Percentiles rank a stretch among this genome's conserved stretches.
phyloP scores from a whole-genome alignment of 2,888 invertebrate species.

The Drosophila melanosoma region DNA sequence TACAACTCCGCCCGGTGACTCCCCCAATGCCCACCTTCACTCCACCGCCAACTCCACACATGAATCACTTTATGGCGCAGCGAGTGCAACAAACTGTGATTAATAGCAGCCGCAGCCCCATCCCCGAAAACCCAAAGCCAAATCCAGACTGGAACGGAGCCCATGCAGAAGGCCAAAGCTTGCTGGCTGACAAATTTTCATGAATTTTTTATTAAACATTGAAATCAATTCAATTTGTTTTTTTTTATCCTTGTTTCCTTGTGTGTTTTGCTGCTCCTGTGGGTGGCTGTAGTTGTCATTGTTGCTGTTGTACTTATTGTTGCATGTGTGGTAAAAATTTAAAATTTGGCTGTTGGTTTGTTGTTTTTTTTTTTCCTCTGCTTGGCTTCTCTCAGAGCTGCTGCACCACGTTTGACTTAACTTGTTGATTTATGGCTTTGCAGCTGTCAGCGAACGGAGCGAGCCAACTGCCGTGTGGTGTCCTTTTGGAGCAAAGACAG shows the following conservation, averaged over 20 bases:
- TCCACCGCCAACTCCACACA: slow-evolving; percentile 46
- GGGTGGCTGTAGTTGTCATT: slow-evolving; percentile 21
- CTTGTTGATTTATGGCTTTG: slow-evolving; percentile 81
- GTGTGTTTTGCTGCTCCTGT: slow-evolving; percentile 6
- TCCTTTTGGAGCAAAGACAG: slow-evolving; percentile 25
- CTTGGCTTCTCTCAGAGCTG: slow-evolving; percentile 57
- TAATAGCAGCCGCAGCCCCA: slow-evolving; percentile 68
- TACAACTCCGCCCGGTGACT: slow-evolving; percentile 16
- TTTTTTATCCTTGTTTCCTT: slow-evolving; percentile 21
- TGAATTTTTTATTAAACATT: slow-evolving; percentile 82
- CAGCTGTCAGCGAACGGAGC: slow-evolving; percentile 70
- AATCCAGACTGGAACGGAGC: slow-evolving; percentile 2
- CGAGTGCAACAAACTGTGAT: slow-evolving; percentile 82
- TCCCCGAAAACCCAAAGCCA: slow-evolving; percentile 7
- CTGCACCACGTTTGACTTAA: slow-evolving; percentile 79
- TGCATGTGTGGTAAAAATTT: slow-evolving; percentile 65
- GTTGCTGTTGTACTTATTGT: slow-evolving; percentile 26
- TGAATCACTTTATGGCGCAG: slow-evolving; percentile 78
- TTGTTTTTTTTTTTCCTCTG: slow-evolving; percentile 33
- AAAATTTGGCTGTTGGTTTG: slow-evolving; percentile 51
- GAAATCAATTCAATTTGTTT: slow-evolving; percentile 75
- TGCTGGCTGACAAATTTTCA: slow-evolving; percentile 79
- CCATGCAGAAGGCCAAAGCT: slow-evolving; percentile 45
- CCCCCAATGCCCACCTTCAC: background rate
- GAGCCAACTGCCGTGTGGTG: slow-evolving; percentile 65